Conservation (phyloP, 2,797 vertebrate genomes). For the Onychomys torridus region DNA sequence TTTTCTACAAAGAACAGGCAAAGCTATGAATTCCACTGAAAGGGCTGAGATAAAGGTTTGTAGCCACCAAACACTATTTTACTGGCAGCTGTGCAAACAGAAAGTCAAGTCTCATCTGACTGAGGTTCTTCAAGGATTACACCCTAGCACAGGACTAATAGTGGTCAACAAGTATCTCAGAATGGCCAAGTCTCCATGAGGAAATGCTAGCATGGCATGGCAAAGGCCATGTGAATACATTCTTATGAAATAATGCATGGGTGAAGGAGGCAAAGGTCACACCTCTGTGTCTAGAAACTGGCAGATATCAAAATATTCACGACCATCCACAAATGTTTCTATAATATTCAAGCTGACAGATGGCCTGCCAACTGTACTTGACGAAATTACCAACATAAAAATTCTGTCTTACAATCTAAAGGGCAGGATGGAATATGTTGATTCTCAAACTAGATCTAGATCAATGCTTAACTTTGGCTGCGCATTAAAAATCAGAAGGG, state of each 20-base stretch:
- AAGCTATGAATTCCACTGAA: not conserved
- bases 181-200: not conserved
- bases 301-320: not conserved
- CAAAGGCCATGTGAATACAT: not conserved
- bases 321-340: not conserved
- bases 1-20: conserved; percentile 13
- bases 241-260: not conserved
- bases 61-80: not conserved
- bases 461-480: not conserved
- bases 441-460: conserved; percentile 27
- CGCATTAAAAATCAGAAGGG: conserved; percentile 15
- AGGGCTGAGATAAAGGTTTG: not conserved
- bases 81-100: not conserved
- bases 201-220: not conserved
- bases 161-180: not conserved
- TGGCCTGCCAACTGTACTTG: not conserved
- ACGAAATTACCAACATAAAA: conserved; percentile 46
- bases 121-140: not conserved
- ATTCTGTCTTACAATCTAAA: conserved; percentile 14
- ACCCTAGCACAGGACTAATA: not conserved
- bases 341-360: not conserved
- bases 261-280: not conserved
- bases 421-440: not conserved
- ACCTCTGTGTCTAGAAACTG: not conserved
- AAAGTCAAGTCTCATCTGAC: not conserved